Evolutionary conservation across 2,888 invertebrate genomes (phyloP).

Genomic region (Hirtodrosophila confusa): DNA sequence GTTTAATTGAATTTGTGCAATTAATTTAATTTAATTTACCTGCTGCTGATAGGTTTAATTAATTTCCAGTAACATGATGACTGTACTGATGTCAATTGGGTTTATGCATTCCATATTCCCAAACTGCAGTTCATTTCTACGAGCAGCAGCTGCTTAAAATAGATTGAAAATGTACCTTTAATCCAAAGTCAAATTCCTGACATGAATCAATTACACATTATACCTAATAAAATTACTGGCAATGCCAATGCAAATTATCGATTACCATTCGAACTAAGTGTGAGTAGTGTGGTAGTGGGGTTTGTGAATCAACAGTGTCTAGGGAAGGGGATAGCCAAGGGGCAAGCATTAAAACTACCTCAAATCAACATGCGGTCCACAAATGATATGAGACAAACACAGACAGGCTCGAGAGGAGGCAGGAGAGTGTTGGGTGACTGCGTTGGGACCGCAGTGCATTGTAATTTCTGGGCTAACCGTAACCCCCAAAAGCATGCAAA

Average conservation of each 20-base stretch:
- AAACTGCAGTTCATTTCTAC: conserved; percentile 33
- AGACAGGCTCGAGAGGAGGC: background rate
- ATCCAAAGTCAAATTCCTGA: conserved; percentile 9
- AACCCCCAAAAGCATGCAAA: conserved; percentile 29
- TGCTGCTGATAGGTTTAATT: conserved; percentile 10
- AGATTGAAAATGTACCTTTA: conserved; percentile 17
- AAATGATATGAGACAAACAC: conserved; percentile 53
- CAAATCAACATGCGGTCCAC: conserved; percentile 57
- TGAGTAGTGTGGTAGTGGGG: no score
- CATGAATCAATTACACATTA: conserved; percentile 57
- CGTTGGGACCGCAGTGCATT: conserved; percentile 19
- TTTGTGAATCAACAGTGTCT: background rate
- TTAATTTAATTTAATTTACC: background rate
- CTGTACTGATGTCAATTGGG: background rate
- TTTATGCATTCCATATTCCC: background rate
- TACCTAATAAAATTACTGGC: conserved; percentile 44
- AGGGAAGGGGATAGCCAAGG: background rate
- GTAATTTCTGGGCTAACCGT: conserved; percentile 33
- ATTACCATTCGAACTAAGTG: conserved; percentile 29
- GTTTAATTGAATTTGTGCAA: no score
- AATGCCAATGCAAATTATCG: conserved; percentile 53
- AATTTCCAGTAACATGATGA: conserved; percentile 3
- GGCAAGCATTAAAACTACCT: conserved; percentile 12
- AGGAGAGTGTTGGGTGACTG: background rate
- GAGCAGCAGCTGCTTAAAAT: conserved; percentile 6